phyloP scores from a whole-genome alignment of 2,888 invertebrate genomes.

The Rapana venosa region DNA sequence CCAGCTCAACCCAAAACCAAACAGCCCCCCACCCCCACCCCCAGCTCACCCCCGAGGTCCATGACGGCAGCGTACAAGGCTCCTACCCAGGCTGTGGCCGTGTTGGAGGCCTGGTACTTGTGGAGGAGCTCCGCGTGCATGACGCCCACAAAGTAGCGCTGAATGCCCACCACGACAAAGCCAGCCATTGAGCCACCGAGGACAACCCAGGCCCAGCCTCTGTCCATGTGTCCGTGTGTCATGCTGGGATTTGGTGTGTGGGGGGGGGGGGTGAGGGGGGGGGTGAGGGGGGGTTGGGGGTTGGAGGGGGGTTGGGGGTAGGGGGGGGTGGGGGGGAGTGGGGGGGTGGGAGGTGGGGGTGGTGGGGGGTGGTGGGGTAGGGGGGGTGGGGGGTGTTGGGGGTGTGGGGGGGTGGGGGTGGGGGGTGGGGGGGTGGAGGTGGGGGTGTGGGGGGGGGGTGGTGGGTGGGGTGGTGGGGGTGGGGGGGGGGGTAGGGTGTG shows the following conservation, averaged over 20 bases:
- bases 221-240: background rate
- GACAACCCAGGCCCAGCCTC: conserved; percentile 17
- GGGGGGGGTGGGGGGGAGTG: too few relatives aligned
- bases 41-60: conserved; percentile 3
- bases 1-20: background rate
- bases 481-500: too few relatives aligned
- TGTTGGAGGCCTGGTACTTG: background rate
- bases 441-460: too few relatives aligned
- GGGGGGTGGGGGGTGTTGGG: too few relatives aligned
- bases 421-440: too few relatives aligned
- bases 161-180: background rate
- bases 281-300: too few relatives aligned
- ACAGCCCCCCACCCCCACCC: background rate
- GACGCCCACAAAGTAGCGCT: conserved; percentile 3
- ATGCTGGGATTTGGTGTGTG: background rate
- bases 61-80: conserved; percentile 8
- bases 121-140: conserved; percentile 14
- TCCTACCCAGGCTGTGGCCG: conserved; percentile 24
- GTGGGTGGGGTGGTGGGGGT: too few relatives aligned
- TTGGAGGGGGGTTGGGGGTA: too few relatives aligned
- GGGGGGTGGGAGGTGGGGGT: too few relatives aligned
- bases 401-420: too few relatives aligned
- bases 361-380: too few relatives aligned
- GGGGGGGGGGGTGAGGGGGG: too few relatives aligned
- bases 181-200: background rate